These are phyloP conservation scores for Proctacanthus coquilletti DNA, from an alignment of 1,140 invertebrate genomes.

Conservation along the genomic window DNA sequence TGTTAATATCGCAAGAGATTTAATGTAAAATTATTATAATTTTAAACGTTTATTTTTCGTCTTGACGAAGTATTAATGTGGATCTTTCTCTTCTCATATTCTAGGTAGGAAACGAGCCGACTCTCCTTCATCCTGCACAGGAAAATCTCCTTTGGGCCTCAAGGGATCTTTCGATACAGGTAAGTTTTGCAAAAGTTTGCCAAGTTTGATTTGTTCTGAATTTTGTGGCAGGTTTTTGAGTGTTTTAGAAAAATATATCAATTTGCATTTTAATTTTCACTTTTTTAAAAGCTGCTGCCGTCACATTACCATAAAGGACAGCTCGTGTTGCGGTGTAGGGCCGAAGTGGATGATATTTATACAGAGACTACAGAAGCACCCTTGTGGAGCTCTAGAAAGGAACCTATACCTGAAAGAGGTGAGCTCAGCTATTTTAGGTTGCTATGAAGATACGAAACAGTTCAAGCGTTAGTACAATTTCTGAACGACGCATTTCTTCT, in stretches of 20 bases:
- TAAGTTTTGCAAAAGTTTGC: constrained; percentile 1
- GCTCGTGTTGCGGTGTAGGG: constrained; percentile 5
- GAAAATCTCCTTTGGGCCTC: constrained; percentile 7
- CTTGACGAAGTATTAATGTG: no score
- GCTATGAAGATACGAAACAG: no score
- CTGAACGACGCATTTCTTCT: no score
- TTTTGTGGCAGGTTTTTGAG: no score
- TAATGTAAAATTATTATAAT: no score
- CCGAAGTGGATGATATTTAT: constrained; percentile 6
- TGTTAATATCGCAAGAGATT: no score
- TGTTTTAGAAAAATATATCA: constrained; percentile 1
- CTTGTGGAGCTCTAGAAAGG: constrained; percentile 4
- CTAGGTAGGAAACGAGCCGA: constrained; percentile 5
- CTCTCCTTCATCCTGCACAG: constrained; percentile 2
- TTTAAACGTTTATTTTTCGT: no score
- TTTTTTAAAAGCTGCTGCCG: constrained; percentile 3
- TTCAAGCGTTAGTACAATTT: no score
- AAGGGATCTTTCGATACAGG: constrained; percentile 6
- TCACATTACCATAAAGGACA: constrained; percentile 8
- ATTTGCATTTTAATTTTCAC: neutral
- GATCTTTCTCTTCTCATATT: constrained; percentile 4
- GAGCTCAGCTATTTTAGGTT: no score
- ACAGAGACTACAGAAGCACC: constrained; percentile 5
- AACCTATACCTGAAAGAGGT: constrained; percentile 8
- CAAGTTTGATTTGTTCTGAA: neutral